phyloP scores from a whole-genome alignment of 2,113 vertebrate genomes.

The Ptyas mucosa region DNA sequence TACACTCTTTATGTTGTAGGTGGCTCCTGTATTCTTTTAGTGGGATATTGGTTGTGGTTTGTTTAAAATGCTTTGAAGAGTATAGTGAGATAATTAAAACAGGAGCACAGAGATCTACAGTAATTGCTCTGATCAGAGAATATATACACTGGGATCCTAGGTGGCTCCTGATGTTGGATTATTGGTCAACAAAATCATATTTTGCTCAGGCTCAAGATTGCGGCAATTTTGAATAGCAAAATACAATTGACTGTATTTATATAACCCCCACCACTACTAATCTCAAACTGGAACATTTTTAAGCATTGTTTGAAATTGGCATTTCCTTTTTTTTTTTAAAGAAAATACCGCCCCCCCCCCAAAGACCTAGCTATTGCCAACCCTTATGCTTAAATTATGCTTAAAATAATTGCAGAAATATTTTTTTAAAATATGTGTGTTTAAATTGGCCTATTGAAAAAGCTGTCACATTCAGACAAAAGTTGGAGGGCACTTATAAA shows the following conservation, averaged over 20 bases:
- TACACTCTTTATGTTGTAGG: background rate
- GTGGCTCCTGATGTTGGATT: background rate
- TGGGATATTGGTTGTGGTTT: background rate
- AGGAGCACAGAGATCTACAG: background rate
- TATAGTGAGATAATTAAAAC: background rate
- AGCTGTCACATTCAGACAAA: rapidly evolving
- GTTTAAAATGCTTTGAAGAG: background rate
- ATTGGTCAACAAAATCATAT: background rate
- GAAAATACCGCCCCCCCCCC: background rate
- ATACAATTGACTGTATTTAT: background rate
- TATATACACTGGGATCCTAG: background rate
- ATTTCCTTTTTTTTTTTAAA: background rate
- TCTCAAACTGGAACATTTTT: background rate
- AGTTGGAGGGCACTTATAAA: background rate
- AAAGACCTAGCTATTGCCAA: background rate
- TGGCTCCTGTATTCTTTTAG: background rate
- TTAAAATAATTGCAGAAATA: constrained; percentile 8
- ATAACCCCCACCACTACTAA: background rate
- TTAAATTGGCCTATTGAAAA: background rate
- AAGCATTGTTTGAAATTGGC: background rate
- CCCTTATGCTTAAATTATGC: background rate
- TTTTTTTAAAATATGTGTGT: background rate
- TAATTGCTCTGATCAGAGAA: background rate
- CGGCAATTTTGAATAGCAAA: background rate
- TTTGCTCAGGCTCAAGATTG: background rate